Evolutionary conservation across 2,797 vertebrate genomes (phyloP), one percentile per base, ranked within the genome.

Genomic region (Hemitrygon akajei): DNA sequence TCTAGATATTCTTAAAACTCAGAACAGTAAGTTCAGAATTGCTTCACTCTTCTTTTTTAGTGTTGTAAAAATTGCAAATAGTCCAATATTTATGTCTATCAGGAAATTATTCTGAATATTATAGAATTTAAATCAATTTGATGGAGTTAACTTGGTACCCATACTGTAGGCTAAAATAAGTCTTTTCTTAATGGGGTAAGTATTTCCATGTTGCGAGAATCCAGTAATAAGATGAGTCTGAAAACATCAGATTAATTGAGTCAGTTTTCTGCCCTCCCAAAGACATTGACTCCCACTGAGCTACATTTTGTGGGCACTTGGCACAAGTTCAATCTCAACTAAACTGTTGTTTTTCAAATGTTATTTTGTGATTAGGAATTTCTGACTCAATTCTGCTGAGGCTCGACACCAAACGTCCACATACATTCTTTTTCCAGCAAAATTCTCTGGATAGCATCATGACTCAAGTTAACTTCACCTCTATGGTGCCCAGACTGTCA

Each of bases 101-200:
- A 93, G 91, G 37, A 47, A 75, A 76, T 56, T 40, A 47, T 75
- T 93, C 69, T 27, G 91, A 56, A 75, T 47, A 75, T 75, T 75
- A 22, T 27, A 66, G 37, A 92, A 75, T 75, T 92, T 47, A 73
- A 92, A 47, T 69, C 47, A 40, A 92, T 37, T 69, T 75, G 69
- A 69, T 75, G 84, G 60, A 87, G 84, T 40, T 92, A 56, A 92
- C 75, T 92, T 92, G 91, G 69, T 27, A 93, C 71, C 3, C 27
- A 76, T 93, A 40, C 40, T 76, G 6, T 76, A 30, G 91, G 91
- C 71, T 14, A 76, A 93, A 73, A 76, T 76, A 93, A 69, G 86
- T 37, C 60, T 89, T 37, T 89, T 75, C 22, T 89, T 89, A 89
- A 89, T 69, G 86, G n/a, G 63, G 22, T 89, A 37, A 89, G 66